Evolutionary conservation across 2,888 invertebrate species (phyloP).

Genomic region (Heliconius erato): DNA sequence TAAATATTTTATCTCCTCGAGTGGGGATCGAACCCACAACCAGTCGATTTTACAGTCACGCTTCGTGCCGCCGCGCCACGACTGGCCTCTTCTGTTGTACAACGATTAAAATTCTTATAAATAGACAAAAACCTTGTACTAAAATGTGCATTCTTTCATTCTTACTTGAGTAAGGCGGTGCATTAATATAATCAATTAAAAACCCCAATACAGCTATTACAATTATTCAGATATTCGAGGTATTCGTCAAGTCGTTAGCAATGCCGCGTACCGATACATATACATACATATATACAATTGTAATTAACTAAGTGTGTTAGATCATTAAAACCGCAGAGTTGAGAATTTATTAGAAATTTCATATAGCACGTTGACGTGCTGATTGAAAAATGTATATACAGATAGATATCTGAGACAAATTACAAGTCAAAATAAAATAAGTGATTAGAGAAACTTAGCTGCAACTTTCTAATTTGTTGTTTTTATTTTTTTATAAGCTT

Average conservation of each 20-base stretch:
- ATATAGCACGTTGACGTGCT: constrained; percentile 21
- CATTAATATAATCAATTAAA: constrained; percentile 45
- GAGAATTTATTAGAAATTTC: constrained; percentile 28
- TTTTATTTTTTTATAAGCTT: not conserved
- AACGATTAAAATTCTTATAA: constrained; percentile 17
- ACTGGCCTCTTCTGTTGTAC: not conserved
- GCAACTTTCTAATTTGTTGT: constrained; percentile 5
- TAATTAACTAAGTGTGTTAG: constrained; percentile 52
- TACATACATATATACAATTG: constrained; percentile 40
- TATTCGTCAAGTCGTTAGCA: constrained; percentile 43
- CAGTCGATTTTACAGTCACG: too few species aligned
- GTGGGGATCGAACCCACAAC: too few species aligned
- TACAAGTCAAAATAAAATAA: not conserved
- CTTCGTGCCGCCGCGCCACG: too few species aligned
- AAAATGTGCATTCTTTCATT: constrained; percentile 42
- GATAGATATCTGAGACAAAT: not conserved
- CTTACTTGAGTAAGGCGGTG: constrained; percentile 28
- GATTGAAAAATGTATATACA: not conserved
- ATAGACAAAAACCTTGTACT: constrained; percentile 40
- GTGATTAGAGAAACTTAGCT: not conserved
- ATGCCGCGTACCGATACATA: constrained; percentile 35
- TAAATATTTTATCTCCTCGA: too few species aligned
- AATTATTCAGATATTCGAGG: constrained; percentile 41
- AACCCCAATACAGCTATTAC: constrained; percentile 33
- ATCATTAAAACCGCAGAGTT: constrained; percentile 47